Base-by-base conservation (phyloP, 2,888 invertebrate species). In the Nasonovia ribisnigri region DNA sequence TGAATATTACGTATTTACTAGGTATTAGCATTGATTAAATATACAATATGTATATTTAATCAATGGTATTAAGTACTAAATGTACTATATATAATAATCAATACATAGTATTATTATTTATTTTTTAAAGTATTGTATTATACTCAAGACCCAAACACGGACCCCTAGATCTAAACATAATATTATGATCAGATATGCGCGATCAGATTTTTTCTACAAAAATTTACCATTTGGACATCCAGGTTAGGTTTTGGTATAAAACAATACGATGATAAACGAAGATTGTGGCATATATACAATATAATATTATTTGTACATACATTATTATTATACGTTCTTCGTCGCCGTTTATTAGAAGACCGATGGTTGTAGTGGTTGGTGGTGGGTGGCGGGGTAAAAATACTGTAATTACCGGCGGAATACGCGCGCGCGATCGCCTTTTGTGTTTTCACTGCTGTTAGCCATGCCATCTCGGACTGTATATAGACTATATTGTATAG, bases 371-470 rank as follows among this genome's bases (percentile, higher is more conserved):
- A 36, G 88, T 36, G 77, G 36, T 36, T 51, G 88, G 88, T 51
- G 51, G 36, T 51, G 36, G 5, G 51, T 77, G 26, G 29, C n/a
- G 36, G 51, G 46, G 86, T 29, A 1, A 86, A 86, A 88, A 51
- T 36, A 88, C 88, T 88, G 88, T 88, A 88, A 88, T 88, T 88
- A 51, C 51, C 51, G 51, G 36, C 36, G 88, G 36, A 88, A 54
- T 88, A 88, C 84, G 43, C 84, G 84, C 26, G 24, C n/a, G 51
- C 88, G 88, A 51, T 51, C 51, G 88, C 36, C 88, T 88, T 88
- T 88, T 88, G 87, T 87, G 51, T 51, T 51, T 88, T 88, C 36
- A 51, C 51, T 20, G 36, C 36, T 51, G 26, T 3, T 3, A 24
- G 88, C 36, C 11, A 36, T 88, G 51, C 88, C 51, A 88, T 88